These are phyloP conservation scores for Neomonachus schauinslandi DNA, from an alignment of 2,113 vertebrate genomes.

Conservation along the genomic window DNA sequence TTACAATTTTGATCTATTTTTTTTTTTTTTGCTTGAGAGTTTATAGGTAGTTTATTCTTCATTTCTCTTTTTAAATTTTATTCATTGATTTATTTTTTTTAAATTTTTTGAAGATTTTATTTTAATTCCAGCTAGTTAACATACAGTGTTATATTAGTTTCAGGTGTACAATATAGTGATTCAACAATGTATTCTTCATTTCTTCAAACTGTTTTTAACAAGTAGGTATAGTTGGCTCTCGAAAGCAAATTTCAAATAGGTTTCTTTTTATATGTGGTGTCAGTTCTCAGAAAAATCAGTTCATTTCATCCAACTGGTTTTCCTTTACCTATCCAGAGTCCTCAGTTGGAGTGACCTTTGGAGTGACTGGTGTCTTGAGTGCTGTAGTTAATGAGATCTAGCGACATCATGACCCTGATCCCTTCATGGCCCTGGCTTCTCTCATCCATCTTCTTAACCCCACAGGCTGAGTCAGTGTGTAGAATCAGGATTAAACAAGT, in stretches of 20 bases:
- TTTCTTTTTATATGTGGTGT: conserved; percentile 35
- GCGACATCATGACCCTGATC: conserved; percentile 88
- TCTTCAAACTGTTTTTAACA: neutral
- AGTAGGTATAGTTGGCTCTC: neutral
- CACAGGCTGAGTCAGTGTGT: conserved; percentile 81
- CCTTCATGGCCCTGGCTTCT: conserved; percentile 81
- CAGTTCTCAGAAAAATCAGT: conserved; percentile 16
- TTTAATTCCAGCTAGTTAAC: neutral
- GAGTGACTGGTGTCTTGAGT: conserved; percentile 84
- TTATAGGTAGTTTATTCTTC: neutral
- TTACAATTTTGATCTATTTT: neutral
- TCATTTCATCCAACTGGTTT: conserved; percentile 67
- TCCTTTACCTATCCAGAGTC: conserved; percentile 64
- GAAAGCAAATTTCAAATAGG: neutral
- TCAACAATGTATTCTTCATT: neutral
- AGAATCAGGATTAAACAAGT: conserved; percentile 90
- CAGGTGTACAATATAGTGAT: neutral
- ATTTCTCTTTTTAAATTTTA: neutral
- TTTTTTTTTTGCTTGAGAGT: neutral
- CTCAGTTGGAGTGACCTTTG: conserved; percentile 84
- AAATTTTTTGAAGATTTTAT: neutral
- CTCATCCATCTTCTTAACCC: conserved; percentile 89
- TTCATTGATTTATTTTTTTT: neutral
- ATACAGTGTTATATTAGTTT: neutral
- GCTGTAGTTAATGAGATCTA: conserved; percentile 91